phyloP scores from a whole-genome alignment of 2,888 invertebrate genomes.

The Baccha elongata region DNA sequence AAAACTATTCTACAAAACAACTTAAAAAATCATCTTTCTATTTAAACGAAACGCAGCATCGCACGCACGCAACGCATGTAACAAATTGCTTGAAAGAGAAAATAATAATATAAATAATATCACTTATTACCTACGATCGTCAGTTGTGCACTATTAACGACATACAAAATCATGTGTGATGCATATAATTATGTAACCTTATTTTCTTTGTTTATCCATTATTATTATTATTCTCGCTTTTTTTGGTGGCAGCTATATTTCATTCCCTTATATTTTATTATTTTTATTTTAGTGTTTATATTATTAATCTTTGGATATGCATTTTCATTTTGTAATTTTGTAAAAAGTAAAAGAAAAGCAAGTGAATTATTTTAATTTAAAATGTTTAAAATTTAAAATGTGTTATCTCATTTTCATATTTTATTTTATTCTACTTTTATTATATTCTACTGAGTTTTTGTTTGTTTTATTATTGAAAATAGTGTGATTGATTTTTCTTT shows the following conservation, averaged over 20 bases:
- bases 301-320: constrained; percentile 29
- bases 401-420: constrained; percentile 37
- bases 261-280: constrained; percentile 25
- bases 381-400: constrained; percentile 11
- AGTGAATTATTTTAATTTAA: constrained; percentile 38
- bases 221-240: constrained; percentile 11
- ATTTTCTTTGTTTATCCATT: constrained; percentile 9
- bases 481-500: constrained; percentile 42
- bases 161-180: no score
- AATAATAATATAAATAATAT: no score
- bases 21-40: no score
- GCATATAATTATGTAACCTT: no score
- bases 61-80: no score
- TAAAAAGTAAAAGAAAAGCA: constrained; percentile 40
- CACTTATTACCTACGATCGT: no score
- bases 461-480: constrained; percentile 38
- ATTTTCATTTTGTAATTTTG: constrained; percentile 18
- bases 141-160: constrained; percentile 23
- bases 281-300: constrained; percentile 7
- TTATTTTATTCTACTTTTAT: constrained; percentile 28
- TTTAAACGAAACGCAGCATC: no score
- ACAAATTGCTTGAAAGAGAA: no score
- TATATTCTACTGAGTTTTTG: constrained; percentile 26
- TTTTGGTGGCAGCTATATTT: constrained; percentile 55
- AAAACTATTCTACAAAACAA: no score